Base-by-base conservation (phyloP, 2,113 vertebrate species). In the Pantherophis guttatus region DNA sequence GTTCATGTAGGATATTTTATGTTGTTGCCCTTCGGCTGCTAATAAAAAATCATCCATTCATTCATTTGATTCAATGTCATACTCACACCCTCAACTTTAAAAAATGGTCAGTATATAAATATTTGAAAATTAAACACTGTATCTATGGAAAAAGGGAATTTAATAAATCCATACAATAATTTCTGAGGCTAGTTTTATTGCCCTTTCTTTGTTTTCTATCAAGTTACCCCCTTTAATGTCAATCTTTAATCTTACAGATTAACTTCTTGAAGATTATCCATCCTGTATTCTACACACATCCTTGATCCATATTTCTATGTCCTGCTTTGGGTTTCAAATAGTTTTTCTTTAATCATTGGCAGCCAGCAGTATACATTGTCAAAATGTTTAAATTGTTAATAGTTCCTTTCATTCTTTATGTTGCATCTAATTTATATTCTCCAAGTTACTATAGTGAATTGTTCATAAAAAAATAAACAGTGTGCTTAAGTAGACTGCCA, bases 401-500 rank as follows among this genome's bases (percentile, higher is more conserved):
- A 17, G 0, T 4, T 87, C 65, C 1, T 92, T 95, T 93, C 50
- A 95, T 5, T 85, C 4, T 75, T 52, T 85, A 26, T 52, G 62
- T 23, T 19, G 54, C 29, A 55, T n/a, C 95, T 91, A 81, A n/a
- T 17, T 57, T 58, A 88, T 94, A 24, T 91, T 86, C 70, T 39
- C 87, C 26, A 44, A 54, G 85, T 85, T 39, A 93, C 17, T 48
- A 90, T 53, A 81, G 90, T 95, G 90, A 91, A 50, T 95, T 94
- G 92, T 93, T 95, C 93, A 39, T 70, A 90, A 93, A 33, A 59
- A 29, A 55, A n/a, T 11, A n/a, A 88, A 57, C 53, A 48, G 93
- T 92, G 91, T 88, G 92, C 95, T 92, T 92, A 91, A 52, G 55
- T 88, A 87, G 93, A 95, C 95, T 95, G 94, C 95, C 95, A 93